phyloP scores from a whole-genome alignment of 2,888 invertebrate genomes.

The Pyrochroa serraticornis region DNA sequence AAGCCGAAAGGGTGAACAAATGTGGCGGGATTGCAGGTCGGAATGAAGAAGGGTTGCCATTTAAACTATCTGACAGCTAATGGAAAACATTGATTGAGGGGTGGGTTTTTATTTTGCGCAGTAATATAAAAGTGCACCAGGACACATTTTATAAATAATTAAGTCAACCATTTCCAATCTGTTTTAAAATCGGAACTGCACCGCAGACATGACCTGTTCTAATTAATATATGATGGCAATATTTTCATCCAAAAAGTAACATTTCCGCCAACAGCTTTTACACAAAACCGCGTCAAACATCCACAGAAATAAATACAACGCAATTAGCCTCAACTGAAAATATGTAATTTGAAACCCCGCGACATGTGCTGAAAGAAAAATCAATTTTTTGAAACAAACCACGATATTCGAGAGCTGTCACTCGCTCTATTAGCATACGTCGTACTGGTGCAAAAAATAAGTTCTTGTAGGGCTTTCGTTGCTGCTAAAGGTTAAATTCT shows the following conservation, averaged over 20 bases:
- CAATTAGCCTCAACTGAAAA: not conserved
- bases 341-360: no score
- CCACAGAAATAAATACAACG: constrained; percentile 2
- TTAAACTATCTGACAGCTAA: constrained; percentile 38
- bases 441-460: no score
- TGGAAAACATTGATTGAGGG: constrained; percentile 39
- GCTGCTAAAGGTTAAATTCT: no score
- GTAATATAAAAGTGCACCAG: constrained; percentile 34
- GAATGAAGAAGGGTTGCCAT: constrained; percentile 30
- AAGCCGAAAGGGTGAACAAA: constrained; percentile 29
- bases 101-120: constrained; percentile 38
- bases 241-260: constrained; percentile 30
- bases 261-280: constrained; percentile 10
- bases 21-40: constrained; percentile 23
- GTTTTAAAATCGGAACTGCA: constrained; percentile 36
- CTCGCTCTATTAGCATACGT: no score
- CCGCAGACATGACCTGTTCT: constrained; percentile 36
- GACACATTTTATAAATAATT: constrained; percentile 41
- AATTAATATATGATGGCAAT: constrained; percentile 36
- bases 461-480: no score
- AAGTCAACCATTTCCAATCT: constrained; percentile 39
- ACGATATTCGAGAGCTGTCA: no score
- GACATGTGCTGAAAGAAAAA: no score
- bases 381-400: no score
- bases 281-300: not conserved